phyloP scores from a whole-genome alignment of 2,113 vertebrate genomes.

The Pionites leucogaster region DNA sequence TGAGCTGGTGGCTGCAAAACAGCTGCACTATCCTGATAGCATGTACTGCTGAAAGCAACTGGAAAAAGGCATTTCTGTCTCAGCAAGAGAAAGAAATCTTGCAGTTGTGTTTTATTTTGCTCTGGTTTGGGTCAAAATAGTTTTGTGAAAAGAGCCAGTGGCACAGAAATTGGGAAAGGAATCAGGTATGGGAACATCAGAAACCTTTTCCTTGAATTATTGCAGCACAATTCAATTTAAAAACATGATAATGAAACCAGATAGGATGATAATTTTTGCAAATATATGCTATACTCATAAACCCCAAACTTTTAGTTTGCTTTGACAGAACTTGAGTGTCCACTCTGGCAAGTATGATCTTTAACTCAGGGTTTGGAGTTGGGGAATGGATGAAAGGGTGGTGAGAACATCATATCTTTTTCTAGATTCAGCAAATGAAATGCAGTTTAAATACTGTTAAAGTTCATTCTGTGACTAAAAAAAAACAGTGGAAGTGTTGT shows the following conservation, averaged over 20 bases:
- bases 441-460: background rate
- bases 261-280: background rate
- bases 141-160: background rate
- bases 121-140: background rate
- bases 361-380: background rate
- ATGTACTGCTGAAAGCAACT: background rate
- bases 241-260: background rate
- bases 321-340: background rate
- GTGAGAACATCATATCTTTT: rapidly evolving
- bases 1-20: background rate
- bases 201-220: background rate
- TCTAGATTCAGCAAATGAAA: background rate
- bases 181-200: background rate
- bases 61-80: background rate
- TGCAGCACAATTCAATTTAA: background rate
- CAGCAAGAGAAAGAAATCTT: background rate
- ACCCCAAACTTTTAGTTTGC: background rate
- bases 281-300: background rate
- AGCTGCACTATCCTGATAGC: background rate
- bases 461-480: background rate
- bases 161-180: background rate
- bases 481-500: background rate
- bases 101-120: background rate
- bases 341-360: background rate
- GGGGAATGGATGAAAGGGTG: background rate